Percentiles rank a stretch among this genome's conserved stretches.
Conservation (phyloP, 2,888 invertebrate genomes). For the Latrodectus hesperus region DNA sequence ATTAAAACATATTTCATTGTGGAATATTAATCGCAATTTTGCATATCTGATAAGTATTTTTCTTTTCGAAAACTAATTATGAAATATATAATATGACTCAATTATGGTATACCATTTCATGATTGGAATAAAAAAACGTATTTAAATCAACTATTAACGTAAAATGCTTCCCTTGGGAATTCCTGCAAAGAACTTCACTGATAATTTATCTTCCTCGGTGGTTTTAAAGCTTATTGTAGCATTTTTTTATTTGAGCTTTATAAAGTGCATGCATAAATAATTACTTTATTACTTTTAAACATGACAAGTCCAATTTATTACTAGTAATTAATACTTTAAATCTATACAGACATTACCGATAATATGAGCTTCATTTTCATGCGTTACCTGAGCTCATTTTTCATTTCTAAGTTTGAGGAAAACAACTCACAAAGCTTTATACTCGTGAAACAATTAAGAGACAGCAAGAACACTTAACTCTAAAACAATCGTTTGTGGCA, state of each 20-base stretch:
- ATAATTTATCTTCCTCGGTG: background rate
- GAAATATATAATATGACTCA: background rate
- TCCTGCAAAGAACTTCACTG: background rate
- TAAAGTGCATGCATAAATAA: constrained; percentile 31
- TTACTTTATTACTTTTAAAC: constrained; percentile 47
- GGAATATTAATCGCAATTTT: too few relatives aligned
- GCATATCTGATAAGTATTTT: too few relatives aligned
- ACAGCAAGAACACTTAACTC: constrained; percentile 36
- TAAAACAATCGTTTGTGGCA: constrained; percentile 29
- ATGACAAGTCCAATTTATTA: constrained; percentile 24
- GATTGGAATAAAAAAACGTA: background rate
- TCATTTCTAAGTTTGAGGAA: constrained; percentile 9
- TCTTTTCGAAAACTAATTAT: background rate
- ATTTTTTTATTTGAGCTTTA: constrained; percentile 16
- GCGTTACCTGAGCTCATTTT: constrained; percentile 17
- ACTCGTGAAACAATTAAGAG: constrained; percentile 35
- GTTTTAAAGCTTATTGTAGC: background rate
- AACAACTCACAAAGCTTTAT: background rate
- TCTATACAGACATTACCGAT: constrained; percentile 30
- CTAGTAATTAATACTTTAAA: constrained; percentile 44
- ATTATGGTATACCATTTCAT: background rate
- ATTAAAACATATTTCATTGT: too few relatives aligned
- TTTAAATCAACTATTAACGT: background rate
- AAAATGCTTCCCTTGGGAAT: background rate
- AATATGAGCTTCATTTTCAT: constrained; percentile 12